phyloP scores from a whole-genome alignment of 1,140 invertebrate species.

The Lepidurus packardi region DNA sequence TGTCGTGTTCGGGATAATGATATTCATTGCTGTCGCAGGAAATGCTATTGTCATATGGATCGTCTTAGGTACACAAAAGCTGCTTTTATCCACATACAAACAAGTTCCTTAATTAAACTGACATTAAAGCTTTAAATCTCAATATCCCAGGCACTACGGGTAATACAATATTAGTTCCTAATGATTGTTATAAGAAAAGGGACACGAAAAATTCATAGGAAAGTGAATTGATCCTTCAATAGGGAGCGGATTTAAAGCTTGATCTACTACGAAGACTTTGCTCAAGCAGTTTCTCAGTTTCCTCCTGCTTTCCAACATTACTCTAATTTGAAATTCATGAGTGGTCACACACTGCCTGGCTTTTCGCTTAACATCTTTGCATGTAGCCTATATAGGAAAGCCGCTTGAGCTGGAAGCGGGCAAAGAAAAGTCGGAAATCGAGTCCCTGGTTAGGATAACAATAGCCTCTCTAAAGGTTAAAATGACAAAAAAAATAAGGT shows the following conservation, averaged over 20 bases:
- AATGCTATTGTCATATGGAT: constrained; percentile 18
- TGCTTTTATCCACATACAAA: neutral
- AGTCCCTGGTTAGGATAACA: neutral
- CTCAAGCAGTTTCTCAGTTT: neutral
- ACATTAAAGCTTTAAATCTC: no score
- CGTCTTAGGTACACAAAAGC: neutral
- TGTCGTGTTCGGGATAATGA: neutral
- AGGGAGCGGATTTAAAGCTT: neutral
- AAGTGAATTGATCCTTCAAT: no score
- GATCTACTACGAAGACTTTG: neutral
- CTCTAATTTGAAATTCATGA: constrained; percentile 14
- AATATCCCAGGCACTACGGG: no score
- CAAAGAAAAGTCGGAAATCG: neutral
- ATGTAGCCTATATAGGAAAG: neutral
- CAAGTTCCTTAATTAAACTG: neutral
- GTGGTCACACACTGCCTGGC: neutral
- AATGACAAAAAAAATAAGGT: neutral
- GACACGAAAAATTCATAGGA: no score
- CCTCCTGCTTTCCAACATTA: neutral
- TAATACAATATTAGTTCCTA: no score
- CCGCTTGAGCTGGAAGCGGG: neutral
- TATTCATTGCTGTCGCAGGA: constrained; percentile 3
- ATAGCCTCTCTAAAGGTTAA: neutral
- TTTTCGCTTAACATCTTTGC: neutral
- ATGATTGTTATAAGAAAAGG: no score